Evolutionary conservation across 1,140 invertebrate genomes (phyloP).

Genomic region (Drosophila takahashii): DNA sequence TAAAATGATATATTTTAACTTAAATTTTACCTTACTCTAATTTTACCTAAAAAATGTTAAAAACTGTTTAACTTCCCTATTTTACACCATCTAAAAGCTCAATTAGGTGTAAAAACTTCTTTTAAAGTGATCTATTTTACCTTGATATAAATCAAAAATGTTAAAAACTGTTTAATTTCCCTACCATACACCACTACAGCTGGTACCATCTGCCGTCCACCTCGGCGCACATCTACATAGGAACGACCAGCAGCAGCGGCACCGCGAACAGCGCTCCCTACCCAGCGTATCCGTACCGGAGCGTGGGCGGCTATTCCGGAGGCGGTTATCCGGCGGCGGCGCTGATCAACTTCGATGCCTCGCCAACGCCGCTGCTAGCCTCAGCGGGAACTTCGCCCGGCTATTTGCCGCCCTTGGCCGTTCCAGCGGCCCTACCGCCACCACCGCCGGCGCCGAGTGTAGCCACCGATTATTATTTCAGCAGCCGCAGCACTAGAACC

Average conservation of each 20-base stretch:
- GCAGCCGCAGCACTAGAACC: slow-evolving; percentile 53
- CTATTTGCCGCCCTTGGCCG: slow-evolving; percentile 60
- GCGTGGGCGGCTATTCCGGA: slow-evolving; percentile 56
- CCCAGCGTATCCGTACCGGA: slow-evolving; percentile 63
- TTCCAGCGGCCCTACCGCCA: slow-evolving; percentile 57
- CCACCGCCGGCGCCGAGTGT: slow-evolving; percentile 67
- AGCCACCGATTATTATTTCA: slow-evolving; percentile 71
- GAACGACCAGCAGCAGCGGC: slow-evolving; percentile 62
- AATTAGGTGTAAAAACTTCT: too few relatives aligned
- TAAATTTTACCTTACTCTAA: too few relatives aligned
- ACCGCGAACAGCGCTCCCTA: slow-evolving; percentile 34
- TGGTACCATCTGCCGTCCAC: slow-evolving; percentile 75
- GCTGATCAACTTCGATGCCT: slow-evolving; percentile 71
- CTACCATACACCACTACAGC: slow-evolving; percentile 6
- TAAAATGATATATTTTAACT: too few relatives aligned
- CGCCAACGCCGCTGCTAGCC: slow-evolving; percentile 70
- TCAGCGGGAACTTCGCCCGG: slow-evolving; percentile 67
- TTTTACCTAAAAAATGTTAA: too few relatives aligned
- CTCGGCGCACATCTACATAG: slow-evolving; percentile 74
- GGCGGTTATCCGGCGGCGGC: slow-evolving; percentile 75
- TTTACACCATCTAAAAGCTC: too few relatives aligned
- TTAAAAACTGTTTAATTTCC: background rate
- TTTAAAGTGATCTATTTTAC: too few relatives aligned
- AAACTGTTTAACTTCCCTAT: too few relatives aligned
- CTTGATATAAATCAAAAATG: too few relatives aligned